Conservation (phyloP, 1,140 invertebrate genomes). For the Agrypnia vestita region DNA sequence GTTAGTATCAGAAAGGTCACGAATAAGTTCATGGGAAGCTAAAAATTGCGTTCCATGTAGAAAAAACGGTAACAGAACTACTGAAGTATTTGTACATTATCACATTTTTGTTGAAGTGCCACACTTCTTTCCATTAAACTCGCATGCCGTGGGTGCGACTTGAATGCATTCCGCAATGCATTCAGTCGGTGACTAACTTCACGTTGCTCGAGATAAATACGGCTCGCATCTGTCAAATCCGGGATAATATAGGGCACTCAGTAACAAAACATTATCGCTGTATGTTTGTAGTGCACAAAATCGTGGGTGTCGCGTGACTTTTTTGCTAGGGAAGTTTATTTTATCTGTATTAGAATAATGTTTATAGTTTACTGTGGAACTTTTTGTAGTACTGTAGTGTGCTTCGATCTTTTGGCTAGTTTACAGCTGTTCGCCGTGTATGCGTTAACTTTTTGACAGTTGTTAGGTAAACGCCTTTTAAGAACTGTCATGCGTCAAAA, state of each 20-base stretch:
- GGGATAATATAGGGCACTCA: neutral
- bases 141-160: conserved; percentile 4
- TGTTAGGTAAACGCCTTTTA: conserved; percentile 22
- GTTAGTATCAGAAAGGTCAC: too few relatives aligned
- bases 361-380: neutral
- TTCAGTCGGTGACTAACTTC: conserved; percentile 26
- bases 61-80: too few relatives aligned
- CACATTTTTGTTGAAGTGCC: conserved; percentile 3
- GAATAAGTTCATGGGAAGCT: too few relatives aligned
- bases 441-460: conserved; percentile 37
- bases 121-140: neutral
- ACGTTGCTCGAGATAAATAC: neutral
- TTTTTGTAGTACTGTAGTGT: conserved; percentile 5
- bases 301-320: neutral
- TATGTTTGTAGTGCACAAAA: neutral
- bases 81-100: too few relatives aligned
- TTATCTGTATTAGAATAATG: neutral
- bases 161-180: conserved; percentile 38
- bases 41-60: too few relatives aligned
- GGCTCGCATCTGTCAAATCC: neutral
- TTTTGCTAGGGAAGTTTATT: neutral
- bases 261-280: neutral
- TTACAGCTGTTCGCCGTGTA: conserved; percentile 35
- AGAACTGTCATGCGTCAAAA: conserved; percentile 6
- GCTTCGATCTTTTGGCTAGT: conserved; percentile 2